A percentile compares a stretch with the other conserved stretches of the same genome.
Conservation (phyloP, 2,113 vertebrate species). For the Onychostoma macrolepis region DNA sequence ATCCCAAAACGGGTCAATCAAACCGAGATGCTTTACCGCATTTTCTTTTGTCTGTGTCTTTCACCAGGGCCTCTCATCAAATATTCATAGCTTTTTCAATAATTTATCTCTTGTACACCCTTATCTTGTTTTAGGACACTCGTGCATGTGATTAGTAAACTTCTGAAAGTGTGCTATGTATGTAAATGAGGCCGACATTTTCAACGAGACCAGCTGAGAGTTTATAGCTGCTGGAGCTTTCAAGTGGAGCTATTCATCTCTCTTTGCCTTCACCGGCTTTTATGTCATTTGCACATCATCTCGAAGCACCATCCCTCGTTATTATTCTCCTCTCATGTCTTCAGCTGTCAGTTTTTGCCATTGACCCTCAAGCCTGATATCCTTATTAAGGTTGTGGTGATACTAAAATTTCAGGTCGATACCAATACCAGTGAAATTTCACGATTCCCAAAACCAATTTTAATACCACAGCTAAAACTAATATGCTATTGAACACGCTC, state of each 20-base stretch:
- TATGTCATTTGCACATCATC: constrained; percentile 24
- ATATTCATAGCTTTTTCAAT: constrained; percentile 57
- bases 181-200: constrained; percentile 45
- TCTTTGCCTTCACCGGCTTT: constrained; percentile 21
- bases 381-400: background rate
- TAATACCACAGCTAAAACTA: background rate
- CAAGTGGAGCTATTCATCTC: constrained; percentile 37
- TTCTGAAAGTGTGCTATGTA: constrained; percentile 46
- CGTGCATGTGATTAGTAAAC: constrained; percentile 51
- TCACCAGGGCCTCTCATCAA: constrained; percentile 43
- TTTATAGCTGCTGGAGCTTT: constrained; percentile 29
- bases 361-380: background rate
- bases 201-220: constrained; percentile 4
- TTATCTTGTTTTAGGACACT: constrained; percentile 48
- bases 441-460: background rate
- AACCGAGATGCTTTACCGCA: constrained; percentile 27
- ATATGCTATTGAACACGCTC: background rate
- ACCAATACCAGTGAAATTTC: background rate
- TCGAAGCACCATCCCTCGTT: background rate
- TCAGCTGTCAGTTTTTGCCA: background rate
- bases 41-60: constrained; percentile 46
- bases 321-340: background rate
- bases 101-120: constrained; percentile 41
- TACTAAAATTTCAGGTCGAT: background rate
- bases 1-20: constrained; percentile 45